These are phyloP conservation scores for Rhinoderma darwinii DNA, from an alignment of 2,113 vertebrate species.

Conservation along the genomic window DNA sequence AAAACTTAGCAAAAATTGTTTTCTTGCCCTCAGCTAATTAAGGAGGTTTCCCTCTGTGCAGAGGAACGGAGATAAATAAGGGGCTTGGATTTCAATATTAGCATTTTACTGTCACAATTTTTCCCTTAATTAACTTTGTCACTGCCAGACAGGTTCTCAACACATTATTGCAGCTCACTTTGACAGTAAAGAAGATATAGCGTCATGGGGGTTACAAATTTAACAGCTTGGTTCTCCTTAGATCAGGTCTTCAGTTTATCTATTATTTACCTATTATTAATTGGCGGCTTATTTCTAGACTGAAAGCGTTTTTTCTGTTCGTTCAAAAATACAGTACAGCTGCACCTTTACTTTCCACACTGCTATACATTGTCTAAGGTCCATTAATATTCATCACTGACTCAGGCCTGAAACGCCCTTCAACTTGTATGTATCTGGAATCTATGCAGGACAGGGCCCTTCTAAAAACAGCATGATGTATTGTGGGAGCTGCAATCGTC, in stretches of 20 bases:
- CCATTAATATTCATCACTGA: too few relatives aligned
- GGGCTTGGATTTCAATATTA: conserved; percentile 58
- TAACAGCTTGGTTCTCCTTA: conserved; percentile 5
- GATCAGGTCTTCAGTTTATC: not conserved
- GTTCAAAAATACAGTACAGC: not conserved
- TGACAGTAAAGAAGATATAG: not conserved
- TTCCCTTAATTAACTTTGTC: not conserved
- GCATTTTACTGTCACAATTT: conserved; percentile 30
- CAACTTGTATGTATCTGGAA: too few relatives aligned
- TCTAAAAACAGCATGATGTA: too few relatives aligned
- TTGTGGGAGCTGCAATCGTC: too few relatives aligned
- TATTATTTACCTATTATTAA: conserved; percentile 26
- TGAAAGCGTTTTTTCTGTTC: not conserved
- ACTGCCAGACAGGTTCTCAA: conserved; percentile 5
- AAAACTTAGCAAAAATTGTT: conserved; percentile 63
- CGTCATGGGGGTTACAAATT: not conserved
- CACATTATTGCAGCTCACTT: not conserved
- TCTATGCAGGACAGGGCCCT: too few relatives aligned
- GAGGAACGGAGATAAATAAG: conserved; percentile 59
- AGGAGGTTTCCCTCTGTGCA: conserved; percentile 34
- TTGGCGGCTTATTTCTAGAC: not conserved
- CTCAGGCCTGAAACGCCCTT: too few relatives aligned
- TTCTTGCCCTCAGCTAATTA: conserved; percentile 58
- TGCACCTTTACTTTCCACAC: not conserved
- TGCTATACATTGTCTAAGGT: not conserved